Conservation (phyloP, 1,140 invertebrate genomes). For the Trissolcus basalis region DNA sequence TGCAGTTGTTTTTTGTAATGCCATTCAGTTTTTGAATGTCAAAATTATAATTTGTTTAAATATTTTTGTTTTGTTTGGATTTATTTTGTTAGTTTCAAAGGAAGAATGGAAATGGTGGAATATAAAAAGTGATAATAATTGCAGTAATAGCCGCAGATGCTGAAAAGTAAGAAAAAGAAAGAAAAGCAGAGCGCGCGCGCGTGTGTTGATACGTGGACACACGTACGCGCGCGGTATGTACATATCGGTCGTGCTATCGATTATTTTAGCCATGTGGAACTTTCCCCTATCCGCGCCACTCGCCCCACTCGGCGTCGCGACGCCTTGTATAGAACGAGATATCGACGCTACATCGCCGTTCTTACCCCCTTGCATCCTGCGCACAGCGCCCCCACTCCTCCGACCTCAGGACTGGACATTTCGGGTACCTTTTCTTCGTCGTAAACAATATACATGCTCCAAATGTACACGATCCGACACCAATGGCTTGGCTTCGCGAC, state of each 20-base stretch:
- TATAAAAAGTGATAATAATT: too few relatives aligned
- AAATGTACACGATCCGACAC: too few relatives aligned
- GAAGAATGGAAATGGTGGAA: too few relatives aligned
- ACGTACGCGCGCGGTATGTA: constrained; percentile 42
- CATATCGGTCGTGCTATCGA: constrained; percentile 69
- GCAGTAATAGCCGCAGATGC: too few relatives aligned
- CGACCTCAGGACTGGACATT: constrained; percentile 56
- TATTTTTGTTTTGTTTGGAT: too few relatives aligned
- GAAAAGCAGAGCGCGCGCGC: constrained; percentile 7
- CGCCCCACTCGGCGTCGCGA: constrained; percentile 65
- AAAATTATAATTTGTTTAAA: too few relatives aligned
- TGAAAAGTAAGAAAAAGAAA: constrained; percentile 33
- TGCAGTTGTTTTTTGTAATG: too few relatives aligned
- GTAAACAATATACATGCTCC: constrained; percentile 26
- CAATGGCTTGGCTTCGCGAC: too few relatives aligned
- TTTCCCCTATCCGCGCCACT: constrained; percentile 65
- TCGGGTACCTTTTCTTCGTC: constrained; percentile 45
- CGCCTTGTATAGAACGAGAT: constrained; percentile 74
- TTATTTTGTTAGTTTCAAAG: too few relatives aligned
- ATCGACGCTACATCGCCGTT: constrained; percentile 74
- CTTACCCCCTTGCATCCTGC: constrained; percentile 40
- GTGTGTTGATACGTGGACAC: constrained; percentile 17
- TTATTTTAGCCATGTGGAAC: constrained; percentile 75
- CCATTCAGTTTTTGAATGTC: too few relatives aligned
- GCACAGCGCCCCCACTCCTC: constrained; percentile 35